Conservation (phyloP, 2,797 vertebrate genomes). For the Leuciscus waleckii region DNA sequence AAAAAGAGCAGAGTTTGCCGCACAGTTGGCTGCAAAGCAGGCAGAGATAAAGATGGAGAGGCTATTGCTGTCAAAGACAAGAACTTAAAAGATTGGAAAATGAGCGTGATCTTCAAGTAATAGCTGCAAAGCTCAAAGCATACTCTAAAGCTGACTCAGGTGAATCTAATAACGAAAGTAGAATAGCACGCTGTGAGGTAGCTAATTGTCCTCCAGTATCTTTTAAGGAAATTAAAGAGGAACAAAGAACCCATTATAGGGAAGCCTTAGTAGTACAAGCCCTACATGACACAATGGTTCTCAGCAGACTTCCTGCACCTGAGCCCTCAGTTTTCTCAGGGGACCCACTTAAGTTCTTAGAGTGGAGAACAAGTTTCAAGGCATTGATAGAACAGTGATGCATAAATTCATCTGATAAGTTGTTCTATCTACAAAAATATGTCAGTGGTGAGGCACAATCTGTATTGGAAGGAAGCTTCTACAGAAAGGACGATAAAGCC, state of each 20-base stretch:
- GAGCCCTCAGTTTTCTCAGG: conserved; percentile 51
- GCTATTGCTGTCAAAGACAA: too few species aligned
- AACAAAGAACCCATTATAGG: conserved; percentile 9
- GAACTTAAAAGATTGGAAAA: conserved; percentile 54
- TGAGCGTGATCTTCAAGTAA: conserved; percentile 50
- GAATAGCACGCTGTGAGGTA: background rate
- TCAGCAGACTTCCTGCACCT: conserved; percentile 51
- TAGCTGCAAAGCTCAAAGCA: conserved; percentile 34
- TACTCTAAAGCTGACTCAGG: conserved; percentile 35
- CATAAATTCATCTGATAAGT: conserved; percentile 40
- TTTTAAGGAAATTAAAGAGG: background rate
- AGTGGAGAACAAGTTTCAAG: conserved; percentile 53
- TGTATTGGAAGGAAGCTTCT: conserved; percentile 45
- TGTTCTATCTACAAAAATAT: conserved; percentile 55
- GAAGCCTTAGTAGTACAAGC: conserved; percentile 50
- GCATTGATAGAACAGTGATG: conserved; percentile 41
- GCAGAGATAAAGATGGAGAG: too few species aligned
- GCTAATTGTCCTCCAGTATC: background rate
- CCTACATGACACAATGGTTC: conserved; percentile 48
- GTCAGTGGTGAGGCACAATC: background rate
- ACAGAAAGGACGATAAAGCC: conserved; percentile 30
- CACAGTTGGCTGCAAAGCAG: too few species aligned
- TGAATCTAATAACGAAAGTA: background rate
- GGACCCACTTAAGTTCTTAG: conserved; percentile 42
- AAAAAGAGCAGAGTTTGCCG: too few species aligned